A percentile compares a stretch with the other conserved stretches of the same genome.
phyloP scores from a whole-genome alignment of 1,140 invertebrate species.

The Holotrichia oblita region DNA sequence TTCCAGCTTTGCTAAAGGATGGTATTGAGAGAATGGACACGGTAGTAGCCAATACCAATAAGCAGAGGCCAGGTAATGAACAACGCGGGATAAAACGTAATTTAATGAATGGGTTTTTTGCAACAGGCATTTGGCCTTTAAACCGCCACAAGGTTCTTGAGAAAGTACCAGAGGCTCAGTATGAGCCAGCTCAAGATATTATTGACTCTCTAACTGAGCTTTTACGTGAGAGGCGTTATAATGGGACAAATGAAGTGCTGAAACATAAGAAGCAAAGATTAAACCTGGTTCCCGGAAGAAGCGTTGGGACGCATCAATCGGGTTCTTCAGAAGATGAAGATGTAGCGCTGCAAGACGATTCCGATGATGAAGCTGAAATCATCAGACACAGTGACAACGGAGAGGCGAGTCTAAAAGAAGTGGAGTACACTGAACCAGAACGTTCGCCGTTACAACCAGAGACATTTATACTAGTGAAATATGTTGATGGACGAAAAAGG shows the following conservation, averaged over 20 bases:
- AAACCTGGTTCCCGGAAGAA: conserved; percentile 18
- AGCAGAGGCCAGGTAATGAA: not conserved
- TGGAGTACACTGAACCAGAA: not conserved
- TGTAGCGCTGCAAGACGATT: not conserved
- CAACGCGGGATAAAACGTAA: not conserved
- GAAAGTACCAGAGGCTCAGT: not conserved
- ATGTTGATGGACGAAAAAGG: not conserved
- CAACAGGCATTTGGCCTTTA: too few species aligned
- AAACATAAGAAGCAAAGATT: conserved; percentile 25
- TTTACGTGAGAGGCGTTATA: not conserved
- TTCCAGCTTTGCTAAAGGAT: too few species aligned
- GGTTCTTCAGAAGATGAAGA: conserved; percentile 27
- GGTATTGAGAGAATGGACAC: too few species aligned
- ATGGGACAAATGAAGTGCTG: conserved; percentile 15
- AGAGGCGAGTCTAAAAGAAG: not conserved
- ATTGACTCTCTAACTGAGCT: too few species aligned
- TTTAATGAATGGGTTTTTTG: too few species aligned
- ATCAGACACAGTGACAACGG: not conserved
- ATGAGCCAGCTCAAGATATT: not conserved
- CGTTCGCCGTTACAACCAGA: not conserved
- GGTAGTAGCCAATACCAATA: conserved; percentile 19
- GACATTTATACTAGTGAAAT: conserved; percentile 9
- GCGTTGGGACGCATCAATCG: conserved; percentile 19
- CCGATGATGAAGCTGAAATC: conserved; percentile 14
- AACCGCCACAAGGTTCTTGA: too few species aligned